Conservation (phyloP, 2,888 invertebrate species). For the Ptychoptera contaminata region DNA sequence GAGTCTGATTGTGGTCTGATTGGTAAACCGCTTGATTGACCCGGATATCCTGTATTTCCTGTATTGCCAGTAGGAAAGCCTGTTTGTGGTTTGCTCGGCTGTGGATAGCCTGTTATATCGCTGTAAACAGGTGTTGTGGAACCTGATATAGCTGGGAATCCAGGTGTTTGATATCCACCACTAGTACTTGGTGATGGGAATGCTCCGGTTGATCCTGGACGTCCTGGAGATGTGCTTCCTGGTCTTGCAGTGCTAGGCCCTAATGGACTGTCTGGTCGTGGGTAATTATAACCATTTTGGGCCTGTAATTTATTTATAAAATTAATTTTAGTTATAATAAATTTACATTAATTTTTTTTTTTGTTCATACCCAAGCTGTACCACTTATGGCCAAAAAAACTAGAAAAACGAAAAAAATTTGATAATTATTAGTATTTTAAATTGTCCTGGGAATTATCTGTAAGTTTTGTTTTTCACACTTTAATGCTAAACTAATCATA, state of each 20-base stretch:
- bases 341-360: neutral
- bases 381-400: constrained; percentile 1
- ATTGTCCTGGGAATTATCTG: too few relatives aligned
- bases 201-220: constrained; percentile 19
- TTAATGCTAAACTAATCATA: too few relatives aligned
- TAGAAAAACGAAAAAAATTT: neutral
- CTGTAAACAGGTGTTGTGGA: constrained; percentile 7
- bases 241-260: constrained; percentile 14
- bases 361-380: neutral
- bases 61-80: constrained; percentile 17
- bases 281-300: constrained; percentile 63
- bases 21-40: constrained; percentile 16
- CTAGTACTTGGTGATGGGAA: constrained; percentile 17
- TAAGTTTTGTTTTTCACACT: too few relatives aligned
- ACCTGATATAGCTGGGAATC: constrained; percentile 23
- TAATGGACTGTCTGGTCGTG: constrained; percentile 48
- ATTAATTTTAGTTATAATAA: neutral
- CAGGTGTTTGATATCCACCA: constrained; percentile 16
- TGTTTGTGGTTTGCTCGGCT: constrained; percentile 8
- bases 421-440: neutral
- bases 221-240: constrained; percentile 14
- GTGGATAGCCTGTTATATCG: constrained; percentile 6
- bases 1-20: constrained; percentile 14
- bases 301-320: constrained; percentile 33
- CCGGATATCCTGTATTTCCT: constrained; percentile 17